Conservation (phyloP, 2,797 vertebrate genomes). For the Enteromius fasciolatus region DNA sequence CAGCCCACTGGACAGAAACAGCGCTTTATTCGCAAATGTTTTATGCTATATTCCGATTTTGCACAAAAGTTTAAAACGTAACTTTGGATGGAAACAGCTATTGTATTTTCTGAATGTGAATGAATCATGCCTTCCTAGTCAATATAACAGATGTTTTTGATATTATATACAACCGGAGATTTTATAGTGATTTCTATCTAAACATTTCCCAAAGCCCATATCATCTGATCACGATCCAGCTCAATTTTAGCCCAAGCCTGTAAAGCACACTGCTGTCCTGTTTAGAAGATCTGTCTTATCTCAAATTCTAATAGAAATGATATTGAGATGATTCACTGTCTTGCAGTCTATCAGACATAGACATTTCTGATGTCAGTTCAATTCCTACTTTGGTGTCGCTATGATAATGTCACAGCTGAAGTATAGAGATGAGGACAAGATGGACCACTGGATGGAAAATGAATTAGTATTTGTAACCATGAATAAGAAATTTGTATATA, state of each 20-base stretch:
- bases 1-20: too few relatives aligned
- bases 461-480: too few relatives aligned
- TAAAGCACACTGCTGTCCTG: background rate
- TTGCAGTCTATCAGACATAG: conserved; percentile 4
- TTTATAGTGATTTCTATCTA: background rate
- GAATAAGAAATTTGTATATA: too few relatives aligned
- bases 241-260: background rate
- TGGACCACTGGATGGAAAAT: background rate
- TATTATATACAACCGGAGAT: background rate
- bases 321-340: conserved; percentile 9
- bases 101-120: background rate
- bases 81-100: background rate
- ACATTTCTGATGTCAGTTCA: conserved; percentile 9
- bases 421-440: background rate
- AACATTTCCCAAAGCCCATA: conserved; percentile 4
- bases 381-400: conserved; percentile 1
- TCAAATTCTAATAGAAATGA: background rate
- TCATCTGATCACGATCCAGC: conserved; percentile 9
- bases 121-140: background rate
- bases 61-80: too few relatives aligned
- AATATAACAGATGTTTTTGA: background rate
- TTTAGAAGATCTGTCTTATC: conserved; percentile 14
- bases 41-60: too few relatives aligned
- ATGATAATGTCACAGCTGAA: conserved; percentile 18
- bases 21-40: too few relatives aligned